Percentiles rank a stretch among this genome's conserved stretches.
These are phyloP conservation scores for Cichlasoma orientale DNA, from an alignment of 2,797 vertebrate species.

Conservation along the genomic window DNA sequence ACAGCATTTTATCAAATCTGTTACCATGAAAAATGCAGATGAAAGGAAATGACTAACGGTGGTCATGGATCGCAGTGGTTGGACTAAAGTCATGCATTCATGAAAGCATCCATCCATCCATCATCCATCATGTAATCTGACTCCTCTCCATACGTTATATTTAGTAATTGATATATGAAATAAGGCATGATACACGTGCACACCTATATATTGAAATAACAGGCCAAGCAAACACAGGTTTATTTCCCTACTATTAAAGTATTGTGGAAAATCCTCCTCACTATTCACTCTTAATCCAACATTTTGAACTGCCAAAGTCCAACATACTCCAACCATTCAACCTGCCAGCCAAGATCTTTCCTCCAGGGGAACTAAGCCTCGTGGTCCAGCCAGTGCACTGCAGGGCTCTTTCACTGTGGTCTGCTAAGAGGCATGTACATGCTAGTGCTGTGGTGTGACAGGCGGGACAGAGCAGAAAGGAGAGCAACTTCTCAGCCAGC, in stretches of 20 bases:
- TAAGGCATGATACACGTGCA: neutral
- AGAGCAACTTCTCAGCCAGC: conserved; percentile 21
- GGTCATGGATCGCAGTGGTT: neutral
- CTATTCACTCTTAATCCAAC: conserved; percentile 56
- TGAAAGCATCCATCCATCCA: neutral
- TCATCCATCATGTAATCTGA: neutral
- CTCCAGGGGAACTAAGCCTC: conserved; percentile 52
- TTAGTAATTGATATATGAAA: conserved; percentile 15
- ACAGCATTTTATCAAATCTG: neutral
- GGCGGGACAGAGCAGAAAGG: conserved; percentile 16
- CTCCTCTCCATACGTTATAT: neutral
- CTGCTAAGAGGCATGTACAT: conserved; percentile 51
- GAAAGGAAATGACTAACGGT: neutral
- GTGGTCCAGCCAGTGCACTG: conserved; percentile 19
- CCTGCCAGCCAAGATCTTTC: conserved; percentile 41
- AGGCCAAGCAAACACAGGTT: conserved; percentile 9
- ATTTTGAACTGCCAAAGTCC: conserved; percentile 55
- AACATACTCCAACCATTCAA: conserved; percentile 45
- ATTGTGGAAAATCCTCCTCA: conserved; percentile 32
- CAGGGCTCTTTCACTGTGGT: conserved; percentile 37
- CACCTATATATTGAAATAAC: neutral
- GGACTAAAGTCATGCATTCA: neutral
- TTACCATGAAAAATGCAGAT: neutral
- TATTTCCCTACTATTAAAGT: conserved; percentile 39
- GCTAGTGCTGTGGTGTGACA: conserved; percentile 44